Percentiles rank a stretch among this genome's conserved stretches.
Evolutionary conservation across 2,797 vertebrate genomes (phyloP).

Genomic region (Florisuga fusca): DNA sequence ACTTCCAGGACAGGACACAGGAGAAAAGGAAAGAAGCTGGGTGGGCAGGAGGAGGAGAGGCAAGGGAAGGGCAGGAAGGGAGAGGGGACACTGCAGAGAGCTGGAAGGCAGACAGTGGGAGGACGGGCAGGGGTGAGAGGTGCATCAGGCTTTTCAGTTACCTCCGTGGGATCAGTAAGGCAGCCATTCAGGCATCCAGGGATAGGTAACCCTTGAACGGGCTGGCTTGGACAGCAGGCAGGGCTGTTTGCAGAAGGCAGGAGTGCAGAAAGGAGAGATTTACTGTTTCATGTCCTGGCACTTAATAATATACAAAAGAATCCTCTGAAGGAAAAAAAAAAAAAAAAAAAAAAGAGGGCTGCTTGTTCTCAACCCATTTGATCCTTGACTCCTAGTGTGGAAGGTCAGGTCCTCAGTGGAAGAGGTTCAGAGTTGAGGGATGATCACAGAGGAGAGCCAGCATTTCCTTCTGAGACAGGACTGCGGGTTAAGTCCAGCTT

Average conservation of each 20-base stretch:
- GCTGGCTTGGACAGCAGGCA: slow-evolving; percentile 51
- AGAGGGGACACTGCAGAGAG: neutral
- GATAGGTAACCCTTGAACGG: slow-evolving; percentile 67
- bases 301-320: slow-evolving; percentile 67
- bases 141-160: slow-evolving; percentile 65
- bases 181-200: slow-evolving; percentile 79
- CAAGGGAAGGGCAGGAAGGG: neutral
- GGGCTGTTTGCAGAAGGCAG: slow-evolving; percentile 59
- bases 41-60: neutral
- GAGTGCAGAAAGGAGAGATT: slow-evolving; percentile 51
- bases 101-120: neutral
- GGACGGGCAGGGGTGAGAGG: slow-evolving; percentile 10
- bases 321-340: slow-evolving; percentile 44
- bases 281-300: slow-evolving; percentile 69
- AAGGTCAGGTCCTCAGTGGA: neutral
- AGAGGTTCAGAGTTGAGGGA: neutral
- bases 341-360: neutral
- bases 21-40: neutral
- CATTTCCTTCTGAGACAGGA: slow-evolving; percentile 19
- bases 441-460: slow-evolving; percentile 18
- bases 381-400: neutral
- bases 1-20: neutral
- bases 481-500: slow-evolving; percentile 20
- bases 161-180: slow-evolving; percentile 81
- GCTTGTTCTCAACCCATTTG: slow-evolving; percentile 62